Evolutionary conservation across 2,113 vertebrate genomes (phyloP).

Genomic region (Gambusia holbrooki): DNA sequence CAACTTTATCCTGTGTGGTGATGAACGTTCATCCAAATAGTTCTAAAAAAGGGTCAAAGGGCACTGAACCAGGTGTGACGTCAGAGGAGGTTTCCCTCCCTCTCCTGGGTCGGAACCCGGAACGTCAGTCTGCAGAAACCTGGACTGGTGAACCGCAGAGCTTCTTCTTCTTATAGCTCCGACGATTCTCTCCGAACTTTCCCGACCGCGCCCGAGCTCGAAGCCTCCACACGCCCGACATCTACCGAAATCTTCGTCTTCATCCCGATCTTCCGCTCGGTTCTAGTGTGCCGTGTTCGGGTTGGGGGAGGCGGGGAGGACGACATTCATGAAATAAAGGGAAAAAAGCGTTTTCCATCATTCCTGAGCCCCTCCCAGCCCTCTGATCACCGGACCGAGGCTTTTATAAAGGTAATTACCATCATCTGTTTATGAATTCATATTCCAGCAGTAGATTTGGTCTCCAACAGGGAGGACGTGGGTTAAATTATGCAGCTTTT

Average conservation of each 20-base stretch:
- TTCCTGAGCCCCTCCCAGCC: slow-evolving; percentile 49
- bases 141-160: slow-evolving; percentile 23
- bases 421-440: slow-evolving; percentile 19
- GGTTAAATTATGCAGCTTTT: slow-evolving; percentile 69
- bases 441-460: background rate
- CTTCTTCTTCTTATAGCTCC: slow-evolving; percentile 1
- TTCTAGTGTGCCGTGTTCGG: slow-evolving; percentile 41
- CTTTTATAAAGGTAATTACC: slow-evolving; percentile 63
- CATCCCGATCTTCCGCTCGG: slow-evolving; percentile 28
- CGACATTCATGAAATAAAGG: slow-evolving; percentile 30
- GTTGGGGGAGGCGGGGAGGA: slow-evolving; percentile 46
- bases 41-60: background rate
- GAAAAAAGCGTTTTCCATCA: slow-evolving; percentile 7
- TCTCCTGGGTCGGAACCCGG: no score
- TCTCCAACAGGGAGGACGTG: slow-evolving; percentile 19
- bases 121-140: background rate
- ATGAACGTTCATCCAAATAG: background rate
- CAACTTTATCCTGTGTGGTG: background rate
- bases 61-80: background rate
- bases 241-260: slow-evolving; percentile 50
- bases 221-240: slow-evolving; percentile 48
- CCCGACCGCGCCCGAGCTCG: slow-evolving; percentile 61
- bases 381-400: slow-evolving; percentile 25
- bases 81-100: background rate
- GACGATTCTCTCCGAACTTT: slow-evolving; percentile 43